These are phyloP conservation scores for Chrysolina haemoptera DNA, from an alignment of 2,888 invertebrate genomes.

Conservation along the genomic window DNA sequence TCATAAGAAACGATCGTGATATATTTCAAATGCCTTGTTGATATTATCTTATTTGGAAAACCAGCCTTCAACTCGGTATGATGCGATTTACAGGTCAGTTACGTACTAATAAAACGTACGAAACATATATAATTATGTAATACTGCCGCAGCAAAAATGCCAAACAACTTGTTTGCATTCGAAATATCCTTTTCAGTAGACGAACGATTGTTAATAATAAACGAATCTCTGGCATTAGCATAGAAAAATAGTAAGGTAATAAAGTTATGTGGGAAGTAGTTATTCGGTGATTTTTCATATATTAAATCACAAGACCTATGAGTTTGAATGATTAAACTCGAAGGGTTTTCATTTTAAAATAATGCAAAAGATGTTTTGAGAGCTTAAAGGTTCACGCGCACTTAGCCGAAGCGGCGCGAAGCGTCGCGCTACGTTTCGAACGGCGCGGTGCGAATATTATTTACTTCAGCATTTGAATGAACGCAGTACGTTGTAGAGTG, in stretches of 20 bases:
- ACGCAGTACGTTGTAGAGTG: too few relatives aligned
- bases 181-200: slow-evolving; percentile 28
- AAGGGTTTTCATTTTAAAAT: too few relatives aligned
- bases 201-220: slow-evolving; percentile 4
- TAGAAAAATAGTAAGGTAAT: slow-evolving; percentile 15
- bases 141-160: slow-evolving; percentile 20
- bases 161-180: slow-evolving; percentile 22
- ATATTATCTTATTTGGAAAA: slow-evolving; percentile 16
- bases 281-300: neutral
- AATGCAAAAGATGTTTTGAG: too few relatives aligned
- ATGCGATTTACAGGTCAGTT: slow-evolving; percentile 11
- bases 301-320: too few relatives aligned
- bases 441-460: too few relatives aligned
- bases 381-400: too few relatives aligned
- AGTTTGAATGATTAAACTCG: too few relatives aligned
- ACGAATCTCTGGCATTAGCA: slow-evolving; percentile 11
- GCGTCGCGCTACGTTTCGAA: too few relatives aligned
- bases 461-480: too few relatives aligned
- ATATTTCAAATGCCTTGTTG: neutral
- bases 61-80: slow-evolving; percentile 3
- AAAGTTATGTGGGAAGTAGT: neutral
- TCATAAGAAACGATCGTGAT: too few relatives aligned
- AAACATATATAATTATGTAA: slow-evolving; percentile 23
- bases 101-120: slow-evolving; percentile 13
- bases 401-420: too few relatives aligned